These are phyloP conservation scores for Platanista minor DNA, from an alignment of 2,113 vertebrate genomes.

Conservation along the genomic window DNA sequence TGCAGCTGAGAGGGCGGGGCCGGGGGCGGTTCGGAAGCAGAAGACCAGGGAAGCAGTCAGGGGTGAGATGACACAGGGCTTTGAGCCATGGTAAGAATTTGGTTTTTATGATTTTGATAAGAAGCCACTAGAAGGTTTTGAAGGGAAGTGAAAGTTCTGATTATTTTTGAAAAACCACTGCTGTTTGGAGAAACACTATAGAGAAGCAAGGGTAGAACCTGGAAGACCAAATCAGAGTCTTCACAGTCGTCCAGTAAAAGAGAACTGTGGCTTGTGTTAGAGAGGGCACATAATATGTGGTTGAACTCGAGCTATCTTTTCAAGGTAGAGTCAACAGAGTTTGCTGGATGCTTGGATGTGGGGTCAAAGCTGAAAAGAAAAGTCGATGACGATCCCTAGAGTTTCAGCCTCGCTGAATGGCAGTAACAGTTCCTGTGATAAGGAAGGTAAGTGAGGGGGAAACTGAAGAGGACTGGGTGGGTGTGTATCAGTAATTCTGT, in stretches of 20 bases:
- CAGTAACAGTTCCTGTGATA: not conserved
- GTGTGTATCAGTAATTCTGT: not conserved
- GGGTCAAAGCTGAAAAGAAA: not conserved
- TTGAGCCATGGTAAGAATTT: not conserved
- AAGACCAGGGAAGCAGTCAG: not conserved
- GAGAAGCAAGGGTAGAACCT: not conserved
- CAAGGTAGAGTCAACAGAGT: not conserved
- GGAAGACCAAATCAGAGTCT: not conserved
- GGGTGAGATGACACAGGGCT: not conserved
- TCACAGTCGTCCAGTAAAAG: not conserved
- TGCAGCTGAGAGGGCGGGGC: not conserved
- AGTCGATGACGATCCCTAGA: not conserved
- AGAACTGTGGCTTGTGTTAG: not conserved
- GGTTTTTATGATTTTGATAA: not conserved
- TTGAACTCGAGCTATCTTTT: not conserved
- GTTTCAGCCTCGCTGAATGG: not conserved
- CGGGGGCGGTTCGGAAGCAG: accelerated
- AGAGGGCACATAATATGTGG: not conserved
- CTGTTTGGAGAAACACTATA: not conserved
- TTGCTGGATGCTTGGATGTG: not conserved
- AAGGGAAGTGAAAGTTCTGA: constrained; percentile 37
- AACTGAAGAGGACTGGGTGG: not conserved
- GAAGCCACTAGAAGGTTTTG: not conserved
- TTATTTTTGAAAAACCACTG: not conserved
- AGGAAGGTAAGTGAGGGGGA: not conserved